phyloP scores from a whole-genome alignment of 2,797 vertebrate species.

The Dallia pectoralis region DNA sequence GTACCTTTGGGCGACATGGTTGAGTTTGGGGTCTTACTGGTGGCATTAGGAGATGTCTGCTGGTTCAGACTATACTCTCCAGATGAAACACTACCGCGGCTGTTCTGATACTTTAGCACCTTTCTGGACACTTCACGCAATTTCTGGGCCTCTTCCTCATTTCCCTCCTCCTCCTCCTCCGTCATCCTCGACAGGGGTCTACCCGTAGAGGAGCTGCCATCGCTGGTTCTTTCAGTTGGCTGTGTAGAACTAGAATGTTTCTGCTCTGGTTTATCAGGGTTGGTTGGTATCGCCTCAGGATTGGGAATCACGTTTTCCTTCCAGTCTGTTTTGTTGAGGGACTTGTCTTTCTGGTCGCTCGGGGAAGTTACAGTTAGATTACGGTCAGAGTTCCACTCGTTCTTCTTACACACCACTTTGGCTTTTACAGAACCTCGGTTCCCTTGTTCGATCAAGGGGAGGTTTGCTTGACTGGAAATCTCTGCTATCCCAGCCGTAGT shows the following conservation, averaged over 20 bases:
- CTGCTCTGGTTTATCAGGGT: constrained; percentile 20
- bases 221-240: neutral
- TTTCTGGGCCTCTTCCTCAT: constrained; percentile 69
- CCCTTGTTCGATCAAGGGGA: constrained; percentile 19
- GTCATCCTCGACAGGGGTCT: constrained; percentile 34
- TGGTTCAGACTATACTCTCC: constrained; percentile 55
- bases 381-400: constrained; percentile 58
- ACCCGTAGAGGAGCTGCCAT: constrained; percentile 20
- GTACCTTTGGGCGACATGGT: neutral
- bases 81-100: constrained; percentile 66
- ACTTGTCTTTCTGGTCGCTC: constrained; percentile 4
- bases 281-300: neutral
- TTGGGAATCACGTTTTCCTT: constrained; percentile 15
- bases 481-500: constrained; percentile 52
- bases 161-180: constrained; percentile 61
- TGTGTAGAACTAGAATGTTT: constrained; percentile 1
- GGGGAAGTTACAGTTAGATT: constrained; percentile 39
- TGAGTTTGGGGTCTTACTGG: neutral
- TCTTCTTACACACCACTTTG: constrained; percentile 49
- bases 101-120: constrained; percentile 70
- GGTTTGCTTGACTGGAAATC: constrained; percentile 48
- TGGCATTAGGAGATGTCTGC: constrained; percentile 47
- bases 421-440: constrained; percentile 6
- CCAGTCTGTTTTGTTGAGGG: constrained; percentile 17
- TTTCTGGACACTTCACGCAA: constrained; percentile 74